Evolutionary conservation across 1,140 invertebrate species (phyloP), one percentile per base, ranked within the genome.

Genomic region (Drosophila seguyi): DNA sequence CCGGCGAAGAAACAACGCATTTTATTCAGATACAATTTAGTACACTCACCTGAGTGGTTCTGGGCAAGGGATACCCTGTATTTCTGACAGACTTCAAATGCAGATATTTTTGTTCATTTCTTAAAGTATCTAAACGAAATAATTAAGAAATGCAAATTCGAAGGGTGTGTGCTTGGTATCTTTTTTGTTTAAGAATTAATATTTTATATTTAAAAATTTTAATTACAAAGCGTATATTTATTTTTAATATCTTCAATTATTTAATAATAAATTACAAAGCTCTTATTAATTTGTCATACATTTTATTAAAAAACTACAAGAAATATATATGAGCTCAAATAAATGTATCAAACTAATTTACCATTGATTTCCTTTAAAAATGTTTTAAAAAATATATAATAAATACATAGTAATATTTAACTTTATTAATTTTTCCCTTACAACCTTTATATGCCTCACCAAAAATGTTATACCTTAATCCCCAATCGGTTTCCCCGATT

Each of bases 1-100:
- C 52, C 29, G 14, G 5, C 44, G 18, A 72, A 50, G 53, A 72
- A 72, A 72, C 66, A 72, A 59, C 52, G 68, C 66, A 72, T 72
- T 72, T 72, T 22, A 71, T 71, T 20, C 31, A 8, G 6, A 36
- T 48, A 27, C 22, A 58, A 5, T n/a, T 36, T 57, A 8, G 27
- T 5, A 4, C 5, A 20, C 29, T 22, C 13, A 11, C 13, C 14
- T 14, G 8, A 13, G 16, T 10, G 36, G 20, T 4, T 62, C 10
- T 45, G 22, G 14, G 0, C 13, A 0, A 0, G 22, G 7, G 14
- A 62, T 62, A 62, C 34, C 52, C 27, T 52, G 6, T 38, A 11
- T 0, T n/a, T 44, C 6, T 13, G 3, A 13, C 2, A 22, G 11
- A 44, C 11, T 11, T 0, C 0, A 22, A 44, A 20, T 13, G 6